These are phyloP conservation scores for Nylanderia fulva DNA, from an alignment of 1,140 invertebrate genomes.

Conservation along the genomic window DNA sequence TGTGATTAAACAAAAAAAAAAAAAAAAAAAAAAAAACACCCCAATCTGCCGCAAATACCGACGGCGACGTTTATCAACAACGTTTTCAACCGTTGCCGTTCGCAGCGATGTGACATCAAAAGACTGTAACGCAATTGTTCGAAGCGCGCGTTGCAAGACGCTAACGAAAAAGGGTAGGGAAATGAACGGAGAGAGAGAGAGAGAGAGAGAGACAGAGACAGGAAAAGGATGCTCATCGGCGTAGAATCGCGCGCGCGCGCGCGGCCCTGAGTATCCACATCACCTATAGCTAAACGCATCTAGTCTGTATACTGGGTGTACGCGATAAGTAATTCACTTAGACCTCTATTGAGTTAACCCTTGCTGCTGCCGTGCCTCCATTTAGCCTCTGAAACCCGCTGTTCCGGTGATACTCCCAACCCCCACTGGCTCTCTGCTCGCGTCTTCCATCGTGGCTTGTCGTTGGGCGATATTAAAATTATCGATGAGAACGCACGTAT, in stretches of 20 bases:
- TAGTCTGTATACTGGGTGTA: constrained; percentile 84
- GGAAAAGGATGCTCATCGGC: constrained; percentile 52
- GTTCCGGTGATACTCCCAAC: constrained; percentile 60
- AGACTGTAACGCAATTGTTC: constrained; percentile 56
- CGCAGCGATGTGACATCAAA: constrained; percentile 30
- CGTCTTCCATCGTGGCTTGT: constrained; percentile 45
- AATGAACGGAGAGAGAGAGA: no score
- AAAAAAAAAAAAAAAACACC: background rate
- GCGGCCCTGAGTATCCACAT: constrained; percentile 67
- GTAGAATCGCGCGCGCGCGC: constrained; percentile 23
- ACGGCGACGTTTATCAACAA: constrained; percentile 16
- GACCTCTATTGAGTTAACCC: constrained; percentile 86
- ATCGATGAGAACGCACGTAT: constrained; percentile 8
- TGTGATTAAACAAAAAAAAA: no score
- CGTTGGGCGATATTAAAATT: constrained; percentile 76
- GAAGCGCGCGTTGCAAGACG: background rate
- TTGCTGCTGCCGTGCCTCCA: constrained; percentile 84
- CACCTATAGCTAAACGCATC: constrained; percentile 83
- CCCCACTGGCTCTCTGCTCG: constrained; percentile 41
- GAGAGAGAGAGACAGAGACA: no score
- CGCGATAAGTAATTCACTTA: constrained; percentile 86
- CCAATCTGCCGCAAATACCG: background rate
- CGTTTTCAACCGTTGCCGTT: background rate
- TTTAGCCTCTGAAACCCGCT: constrained; percentile 82
- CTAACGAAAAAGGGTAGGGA: constrained; percentile 3